A percentile compares a stretch with the other conserved stretches of the same genome.
These are phyloP conservation scores for Stomorhina lunata DNA, from an alignment of 2,888 invertebrate species.

Conservation along the genomic window DNA sequence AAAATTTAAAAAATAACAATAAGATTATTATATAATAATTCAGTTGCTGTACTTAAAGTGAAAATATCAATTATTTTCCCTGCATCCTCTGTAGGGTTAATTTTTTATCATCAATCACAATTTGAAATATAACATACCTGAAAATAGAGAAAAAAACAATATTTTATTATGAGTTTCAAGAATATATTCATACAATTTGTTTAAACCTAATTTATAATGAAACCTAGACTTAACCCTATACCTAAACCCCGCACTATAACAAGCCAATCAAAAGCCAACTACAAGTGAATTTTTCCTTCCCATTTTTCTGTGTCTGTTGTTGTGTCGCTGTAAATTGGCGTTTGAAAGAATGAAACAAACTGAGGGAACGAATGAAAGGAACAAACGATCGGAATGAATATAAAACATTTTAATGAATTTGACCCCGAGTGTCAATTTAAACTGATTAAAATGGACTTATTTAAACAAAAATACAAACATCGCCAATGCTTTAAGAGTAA, in stretches of 20 bases:
- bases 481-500: conserved; percentile 18
- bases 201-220: too few species aligned
- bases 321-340: background rate
- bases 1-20: too few species aligned
- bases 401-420: conserved; percentile 76
- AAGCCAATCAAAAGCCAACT: background rate
- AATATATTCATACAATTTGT: too few species aligned
- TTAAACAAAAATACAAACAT: conserved; percentile 10
- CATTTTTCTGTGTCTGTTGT: background rate
- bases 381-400: conserved; percentile 66
- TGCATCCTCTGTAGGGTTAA: background rate
- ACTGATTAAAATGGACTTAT: conserved; percentile 74
- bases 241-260: background rate
- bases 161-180: background rate
- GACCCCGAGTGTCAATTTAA: conserved; percentile 79
- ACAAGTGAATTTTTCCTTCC: conserved; percentile 17
- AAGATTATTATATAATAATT: too few species aligned
- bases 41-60: too few species aligned
- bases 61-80: too few species aligned
- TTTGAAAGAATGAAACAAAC: background rate
- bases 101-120: background rate
- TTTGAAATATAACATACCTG: background rate
- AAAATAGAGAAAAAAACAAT: background rate
- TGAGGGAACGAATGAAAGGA: background rate
- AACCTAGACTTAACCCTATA: background rate